Conservation (phyloP, 2,113 vertebrate species). For the Ptilorrhoa leucosticta region DNA sequence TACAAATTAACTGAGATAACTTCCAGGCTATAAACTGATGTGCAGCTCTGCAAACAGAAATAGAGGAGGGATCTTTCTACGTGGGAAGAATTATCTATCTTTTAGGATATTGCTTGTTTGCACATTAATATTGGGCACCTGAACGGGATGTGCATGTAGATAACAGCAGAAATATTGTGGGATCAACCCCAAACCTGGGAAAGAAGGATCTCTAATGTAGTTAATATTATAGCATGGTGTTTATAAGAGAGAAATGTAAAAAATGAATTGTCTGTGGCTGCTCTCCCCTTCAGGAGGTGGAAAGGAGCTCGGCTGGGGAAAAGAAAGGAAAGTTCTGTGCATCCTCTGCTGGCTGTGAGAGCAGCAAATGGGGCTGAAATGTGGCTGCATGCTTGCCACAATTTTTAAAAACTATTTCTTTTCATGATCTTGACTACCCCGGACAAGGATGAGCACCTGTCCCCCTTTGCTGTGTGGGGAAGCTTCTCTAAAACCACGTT, state of each 20-base stretch:
- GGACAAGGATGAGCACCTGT: rapidly evolving
- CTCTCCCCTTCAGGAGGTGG: neutral
- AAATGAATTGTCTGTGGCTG: neutral
- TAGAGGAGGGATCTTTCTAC: neutral
- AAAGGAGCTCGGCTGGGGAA: neutral
- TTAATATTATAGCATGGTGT: neutral
- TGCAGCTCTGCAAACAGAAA: neutral
- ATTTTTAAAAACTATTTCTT: neutral
- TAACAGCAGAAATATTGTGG: neutral
- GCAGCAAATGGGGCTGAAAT: neutral
- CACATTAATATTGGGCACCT: neutral
- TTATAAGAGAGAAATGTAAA: neutral
- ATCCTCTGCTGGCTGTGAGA: neutral
- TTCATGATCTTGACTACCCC: neutral
- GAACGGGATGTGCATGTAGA: neutral
- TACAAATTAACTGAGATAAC: neutral
- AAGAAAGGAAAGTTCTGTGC: neutral
- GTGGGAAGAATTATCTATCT: neutral
- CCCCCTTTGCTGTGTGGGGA: neutral
- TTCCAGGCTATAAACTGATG: neutral
- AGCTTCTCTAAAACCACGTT: neutral
- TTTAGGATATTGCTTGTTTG: neutral
- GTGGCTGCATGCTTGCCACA: neutral
- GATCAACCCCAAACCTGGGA: neutral
- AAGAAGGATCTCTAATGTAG: neutral